Percentiles rank a stretch among this genome's conserved stretches.
These are phyloP conservation scores for Linhomoeus sp. DNA, from an alignment of 2,888 invertebrate species.

Conservation along the genomic window DNA sequence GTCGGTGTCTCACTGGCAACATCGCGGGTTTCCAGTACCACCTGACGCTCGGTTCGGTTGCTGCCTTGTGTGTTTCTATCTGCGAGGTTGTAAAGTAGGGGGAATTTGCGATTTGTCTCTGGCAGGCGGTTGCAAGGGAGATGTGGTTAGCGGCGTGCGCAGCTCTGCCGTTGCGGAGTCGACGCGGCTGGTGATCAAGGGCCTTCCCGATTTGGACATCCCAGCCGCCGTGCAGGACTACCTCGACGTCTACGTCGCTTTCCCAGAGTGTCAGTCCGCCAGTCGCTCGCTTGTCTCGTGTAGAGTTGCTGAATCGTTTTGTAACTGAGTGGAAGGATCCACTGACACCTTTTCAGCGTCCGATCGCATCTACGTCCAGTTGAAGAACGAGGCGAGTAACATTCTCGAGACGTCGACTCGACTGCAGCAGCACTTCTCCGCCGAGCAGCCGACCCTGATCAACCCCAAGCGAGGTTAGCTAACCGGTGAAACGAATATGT, in stretches of 20 bases:
- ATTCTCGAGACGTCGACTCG: neutral
- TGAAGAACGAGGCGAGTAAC: neutral
- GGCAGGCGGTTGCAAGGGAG: too few relatives aligned
- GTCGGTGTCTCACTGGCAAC: too few relatives aligned
- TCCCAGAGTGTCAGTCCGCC: neutral
- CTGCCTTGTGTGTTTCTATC: too few relatives aligned
- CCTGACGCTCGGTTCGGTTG: too few relatives aligned
- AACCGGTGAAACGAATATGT: too few relatives aligned
- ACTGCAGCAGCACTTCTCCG: neutral
- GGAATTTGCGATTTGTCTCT: too few relatives aligned
- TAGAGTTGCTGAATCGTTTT: too few relatives aligned
- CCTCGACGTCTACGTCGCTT: neutral
- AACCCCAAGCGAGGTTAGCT: too few relatives aligned
- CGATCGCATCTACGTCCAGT: slow-evolving; percentile 1
- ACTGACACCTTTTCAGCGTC: neutral
- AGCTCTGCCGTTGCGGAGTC: neutral
- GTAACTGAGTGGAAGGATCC: too few relatives aligned
- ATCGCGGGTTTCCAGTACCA: too few relatives aligned
- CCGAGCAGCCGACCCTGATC: too few relatives aligned
- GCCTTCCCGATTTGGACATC: neutral
- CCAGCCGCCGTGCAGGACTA: neutral
- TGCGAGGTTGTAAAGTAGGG: too few relatives aligned
- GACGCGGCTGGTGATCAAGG: neutral
- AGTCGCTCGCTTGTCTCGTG: neutral
- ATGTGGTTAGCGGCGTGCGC: neutral